Evolutionary conservation across 2,888 invertebrate genomes (phyloP), one percentile per base, ranked within the genome.

Genomic region (Melieria omissa): DNA sequence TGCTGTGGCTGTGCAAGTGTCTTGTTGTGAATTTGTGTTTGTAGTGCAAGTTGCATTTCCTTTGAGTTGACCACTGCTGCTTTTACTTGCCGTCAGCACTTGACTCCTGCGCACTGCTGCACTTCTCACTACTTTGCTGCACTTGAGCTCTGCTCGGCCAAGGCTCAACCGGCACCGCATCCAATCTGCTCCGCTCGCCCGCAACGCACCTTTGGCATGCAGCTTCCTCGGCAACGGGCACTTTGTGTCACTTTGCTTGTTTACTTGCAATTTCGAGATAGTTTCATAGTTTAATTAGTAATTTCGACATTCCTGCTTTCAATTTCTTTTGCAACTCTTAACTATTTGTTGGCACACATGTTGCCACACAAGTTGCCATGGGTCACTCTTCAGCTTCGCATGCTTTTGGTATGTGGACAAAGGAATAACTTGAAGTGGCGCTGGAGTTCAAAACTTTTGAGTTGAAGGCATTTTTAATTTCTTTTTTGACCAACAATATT

Each of bases 221-320:
- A 29, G 29, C 10, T 52, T 80, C 49, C 67, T 67, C 60, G 42
- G 49, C n/a, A 44, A 49, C 49, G 47, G 29, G 29, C 2, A 29
- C 29, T 54, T 54, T 54, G 12, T 7, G n/a, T 54, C 8, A 7
- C 14, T 54, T n/a, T 65, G 14, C 12, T 65, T 65, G 55, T 65
- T 58, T 58, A 42, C 16, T 65, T 65, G 46, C 55, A 65, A 65
- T 46, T 60, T 41, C 58, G 49, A 57, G 58, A 67, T 58, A 49
- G 66, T 67, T 67, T 60, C 67, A 60, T 67, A 67, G 67, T 60
- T 67, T 60, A 67, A 67, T 67, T 67, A 67, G 67, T 60, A 67
- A 67, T 60, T 67, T 57, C 60, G 60, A 60, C 58, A 67, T 67
- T 67, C 52, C 60, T 42, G 60, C 52, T 58, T 44, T 49, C 41